These are phyloP conservation scores for Chymomyza costata DNA, from an alignment of 1,140 invertebrate genomes.

Conservation along the genomic window DNA sequence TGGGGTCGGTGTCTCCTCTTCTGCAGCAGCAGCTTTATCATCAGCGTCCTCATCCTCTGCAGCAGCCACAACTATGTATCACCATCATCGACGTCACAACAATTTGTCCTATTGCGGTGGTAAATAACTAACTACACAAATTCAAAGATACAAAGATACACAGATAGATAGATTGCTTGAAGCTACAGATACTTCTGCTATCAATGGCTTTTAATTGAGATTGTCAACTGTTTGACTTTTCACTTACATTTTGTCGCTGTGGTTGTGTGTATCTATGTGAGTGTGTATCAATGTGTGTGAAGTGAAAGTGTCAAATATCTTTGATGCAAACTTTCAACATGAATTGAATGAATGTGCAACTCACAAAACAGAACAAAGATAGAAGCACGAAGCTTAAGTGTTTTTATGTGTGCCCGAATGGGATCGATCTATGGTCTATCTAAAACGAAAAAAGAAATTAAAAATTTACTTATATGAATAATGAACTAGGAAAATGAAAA, in stretches of 20 bases:
- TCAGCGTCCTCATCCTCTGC: constrained; percentile 19
- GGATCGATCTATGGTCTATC: too few species aligned
- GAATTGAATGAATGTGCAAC: constrained; percentile 5
- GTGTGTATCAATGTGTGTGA: not conserved
- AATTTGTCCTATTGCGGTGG: constrained; percentile 73
- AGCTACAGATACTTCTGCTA: not conserved
- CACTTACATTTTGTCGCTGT: constrained; percentile 2
- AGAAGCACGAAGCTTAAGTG: too few species aligned
- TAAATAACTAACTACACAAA: constrained; percentile 50
- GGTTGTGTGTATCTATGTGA: not conserved
- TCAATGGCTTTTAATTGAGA: constrained; percentile 39
- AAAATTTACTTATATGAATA: too few species aligned
- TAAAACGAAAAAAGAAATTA: too few species aligned
- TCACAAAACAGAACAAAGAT: too few species aligned
- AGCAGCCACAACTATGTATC: constrained; percentile 60
- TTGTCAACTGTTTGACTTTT: constrained; percentile 8
- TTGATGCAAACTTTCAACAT: constrained; percentile 12
- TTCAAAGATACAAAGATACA: not conserved
- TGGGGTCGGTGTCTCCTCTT: constrained; percentile 17
- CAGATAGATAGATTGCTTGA: not conserved
- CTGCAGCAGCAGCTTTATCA: constrained; percentile 10
- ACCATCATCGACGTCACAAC: constrained; percentile 64
- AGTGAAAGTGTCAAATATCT: constrained; percentile 42
- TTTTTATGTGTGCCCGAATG: too few species aligned
- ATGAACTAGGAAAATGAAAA: too few species aligned